A percentile compares a stretch with the other conserved stretches of the same genome.
Evolutionary conservation across 2,888 invertebrate species (phyloP).

Genomic region (Agrilus cyanescens): DNA sequence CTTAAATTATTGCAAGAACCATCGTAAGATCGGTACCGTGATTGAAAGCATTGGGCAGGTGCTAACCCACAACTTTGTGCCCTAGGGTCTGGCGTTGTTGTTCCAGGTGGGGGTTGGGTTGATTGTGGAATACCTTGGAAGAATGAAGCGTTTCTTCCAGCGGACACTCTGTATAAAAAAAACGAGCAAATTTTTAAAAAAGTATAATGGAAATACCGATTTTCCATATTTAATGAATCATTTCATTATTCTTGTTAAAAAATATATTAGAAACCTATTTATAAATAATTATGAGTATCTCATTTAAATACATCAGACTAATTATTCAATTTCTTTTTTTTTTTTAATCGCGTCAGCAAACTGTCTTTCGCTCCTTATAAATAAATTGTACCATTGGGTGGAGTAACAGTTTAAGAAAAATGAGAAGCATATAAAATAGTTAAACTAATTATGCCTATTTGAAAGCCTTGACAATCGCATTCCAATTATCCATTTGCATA

Average conservation of each 20-base stretch:
- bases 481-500: background rate
- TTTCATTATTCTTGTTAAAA: background rate
- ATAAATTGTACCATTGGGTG: too few species aligned
- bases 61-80: conserved; percentile 40
- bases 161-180: background rate
- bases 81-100: conserved; percentile 37
- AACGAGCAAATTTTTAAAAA: background rate
- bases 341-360: too few species aligned
- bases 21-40: conserved; percentile 69
- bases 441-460: background rate
- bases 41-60: conserved; percentile 39
- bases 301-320: too few species aligned
- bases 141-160: background rate
- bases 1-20: conserved; percentile 90
- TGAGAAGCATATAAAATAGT: background rate
- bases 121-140: conserved; percentile 1
- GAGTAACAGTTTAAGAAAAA: too few species aligned
- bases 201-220: background rate
- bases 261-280: too few species aligned
- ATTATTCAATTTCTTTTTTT: too few species aligned
- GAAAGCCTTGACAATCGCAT: background rate
- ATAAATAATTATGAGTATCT: too few species aligned
- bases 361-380: too few species aligned
- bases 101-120: conserved; percentile 19
- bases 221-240: too few species aligned